Evolutionary conservation across 2,113 vertebrate species (phyloP).

Genomic region (Noturus placidus): DNA sequence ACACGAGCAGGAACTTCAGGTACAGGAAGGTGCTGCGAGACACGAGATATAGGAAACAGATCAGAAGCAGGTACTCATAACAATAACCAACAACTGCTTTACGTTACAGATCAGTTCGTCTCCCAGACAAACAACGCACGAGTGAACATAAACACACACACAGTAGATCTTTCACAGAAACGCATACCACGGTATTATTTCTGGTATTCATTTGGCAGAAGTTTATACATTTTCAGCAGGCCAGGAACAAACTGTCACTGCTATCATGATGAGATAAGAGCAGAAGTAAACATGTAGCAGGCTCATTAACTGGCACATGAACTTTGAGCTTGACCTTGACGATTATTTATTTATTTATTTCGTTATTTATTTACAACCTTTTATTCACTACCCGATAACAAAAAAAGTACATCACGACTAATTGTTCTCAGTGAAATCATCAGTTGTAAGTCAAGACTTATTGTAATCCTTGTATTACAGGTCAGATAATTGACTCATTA

Average conservation of each 20-base stretch:
- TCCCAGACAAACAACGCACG: not conserved
- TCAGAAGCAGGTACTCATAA: not conserved
- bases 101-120: not conserved
- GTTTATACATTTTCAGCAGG: not conserved
- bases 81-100: not conserved
- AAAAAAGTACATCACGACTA: too few species aligned
- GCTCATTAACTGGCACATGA: not conserved
- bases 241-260: not conserved
- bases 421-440: not conserved
- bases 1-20: slow-evolving; percentile 97
- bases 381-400: not conserved
- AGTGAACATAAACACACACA: not conserved
- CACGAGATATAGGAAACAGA: not conserved
- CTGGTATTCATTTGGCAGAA: not conserved
- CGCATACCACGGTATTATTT: not conserved
- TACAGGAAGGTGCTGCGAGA: slow-evolving; percentile 90
- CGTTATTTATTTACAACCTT: not conserved
- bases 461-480: not conserved
- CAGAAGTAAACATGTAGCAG: not conserved
- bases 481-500: not conserved
- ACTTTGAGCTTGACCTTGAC: not conserved
- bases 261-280: not conserved
- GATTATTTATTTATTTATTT: not conserved
- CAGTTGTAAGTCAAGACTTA: not conserved
- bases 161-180: not conserved